Base-by-base conservation (phyloP, 2,113 vertebrate genomes). In the Fulica atra region DNA sequence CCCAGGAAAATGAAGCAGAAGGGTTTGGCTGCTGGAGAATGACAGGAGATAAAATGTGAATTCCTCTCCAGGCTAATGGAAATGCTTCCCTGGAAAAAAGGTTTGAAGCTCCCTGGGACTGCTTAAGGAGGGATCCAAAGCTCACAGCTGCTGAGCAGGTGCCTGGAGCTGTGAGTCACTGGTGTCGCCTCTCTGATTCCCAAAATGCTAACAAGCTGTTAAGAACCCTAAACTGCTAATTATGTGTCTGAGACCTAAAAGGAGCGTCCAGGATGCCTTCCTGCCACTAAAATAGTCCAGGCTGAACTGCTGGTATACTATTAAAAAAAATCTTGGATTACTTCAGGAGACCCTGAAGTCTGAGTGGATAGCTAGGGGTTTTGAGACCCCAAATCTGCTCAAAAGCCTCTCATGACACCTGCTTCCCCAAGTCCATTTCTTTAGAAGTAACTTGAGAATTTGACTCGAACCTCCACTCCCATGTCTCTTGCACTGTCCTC, bases 401-500 rank as follows among this genome's bases (percentile, higher is more conserved):
- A 59, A 56, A 82, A 76, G 23, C 6, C 70, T 25, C 33, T 74
- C 16, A 53, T 50, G 51, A 59, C 9, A 6, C 48, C 36, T 54
- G 25, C 33, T 78, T 84, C 51, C 86, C 51, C 51, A 78, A 23
- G 31, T 50, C 21, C 11, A 2, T 51, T 40, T 36, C 48, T 82
- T 38, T 20, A 3, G 28, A 82, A 91, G 31, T 11, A 51, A 11
- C 7, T 59, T 33, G 51, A 63, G 42, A 74, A 44, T 51, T 15
- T 44, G 65, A 44, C 48, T 15, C 35, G 61, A 68, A 56, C 26
- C 40, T 72, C 23, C 26, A 19, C 11, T 73, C 40, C 46, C n/a
- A 51, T 5, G 0, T 53, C 57, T 44, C 36, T 42, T 44, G 50
- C 0, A 0, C 26, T 54, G 12, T 13, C 24, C 57, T 56, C 0